A percentile compares a stretch with the other conserved stretches of the same genome.
These are phyloP conservation scores for Agonopterix heracliana DNA, from an alignment of 2,888 invertebrate species.

Conservation along the genomic window DNA sequence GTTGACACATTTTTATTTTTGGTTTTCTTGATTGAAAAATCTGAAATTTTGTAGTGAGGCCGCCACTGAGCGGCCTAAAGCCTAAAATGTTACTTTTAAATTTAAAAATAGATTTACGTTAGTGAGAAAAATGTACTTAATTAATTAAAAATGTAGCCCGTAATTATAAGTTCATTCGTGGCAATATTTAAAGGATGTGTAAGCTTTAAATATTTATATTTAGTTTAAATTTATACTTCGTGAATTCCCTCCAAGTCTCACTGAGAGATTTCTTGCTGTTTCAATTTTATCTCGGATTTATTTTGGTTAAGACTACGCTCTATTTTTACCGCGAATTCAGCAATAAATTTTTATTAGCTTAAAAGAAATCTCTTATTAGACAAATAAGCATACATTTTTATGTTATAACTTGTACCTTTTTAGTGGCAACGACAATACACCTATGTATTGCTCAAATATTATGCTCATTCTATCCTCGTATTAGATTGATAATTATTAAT, in stretches of 20 bases:
- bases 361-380: too few species aligned
- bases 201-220: conserved; percentile 45
- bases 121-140: conserved; percentile 32
- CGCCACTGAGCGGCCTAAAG: too few species aligned
- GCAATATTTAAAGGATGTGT: conserved; percentile 47
- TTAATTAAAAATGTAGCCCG: conserved; percentile 14
- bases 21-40: too few species aligned
- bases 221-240: conserved; percentile 22
- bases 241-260: conserved; percentile 42
- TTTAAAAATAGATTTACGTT: conserved; percentile 19
- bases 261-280: conserved; percentile 15
- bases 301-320: too few species aligned
- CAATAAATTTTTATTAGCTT: too few species aligned
- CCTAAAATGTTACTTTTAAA: too few species aligned
- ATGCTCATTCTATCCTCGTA: conserved; percentile 56
- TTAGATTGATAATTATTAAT: conserved; percentile 32
- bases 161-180: conserved; percentile 38
- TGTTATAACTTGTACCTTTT: conserved; percentile 19
- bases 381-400: conserved; percentile 8
- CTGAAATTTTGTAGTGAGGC: too few species aligned
- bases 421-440: conserved; percentile 63
- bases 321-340: too few species aligned
- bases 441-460: conserved; percentile 63
- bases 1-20: too few species aligned
- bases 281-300: conserved; percentile 1